phyloP scores from a whole-genome alignment of 2,888 invertebrate species.

The Uropetala carovei region DNA sequence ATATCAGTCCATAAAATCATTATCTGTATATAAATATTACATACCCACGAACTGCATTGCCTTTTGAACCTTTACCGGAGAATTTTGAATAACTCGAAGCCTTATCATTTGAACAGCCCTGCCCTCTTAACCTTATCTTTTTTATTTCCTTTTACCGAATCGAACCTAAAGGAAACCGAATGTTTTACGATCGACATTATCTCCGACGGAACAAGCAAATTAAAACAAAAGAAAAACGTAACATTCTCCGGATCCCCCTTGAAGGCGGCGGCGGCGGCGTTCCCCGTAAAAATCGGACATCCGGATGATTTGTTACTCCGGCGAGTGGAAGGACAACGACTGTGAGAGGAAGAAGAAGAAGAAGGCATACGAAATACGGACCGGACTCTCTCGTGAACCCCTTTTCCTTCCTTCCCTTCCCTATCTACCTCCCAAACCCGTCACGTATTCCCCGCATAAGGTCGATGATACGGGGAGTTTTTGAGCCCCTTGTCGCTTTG shows the following conservation, averaged over 20 bases:
- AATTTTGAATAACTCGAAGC: too few relatives aligned
- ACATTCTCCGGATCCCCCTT: not conserved
- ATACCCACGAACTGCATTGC: too few relatives aligned
- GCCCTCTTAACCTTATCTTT: not conserved
- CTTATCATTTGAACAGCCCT: not conserved
- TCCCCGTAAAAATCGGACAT: slow-evolving; percentile 1
- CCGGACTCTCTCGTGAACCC: not conserved
- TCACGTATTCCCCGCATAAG: not conserved
- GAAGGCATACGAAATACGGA: not conserved
- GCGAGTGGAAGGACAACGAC: not conserved
- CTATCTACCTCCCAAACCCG: not conserved
- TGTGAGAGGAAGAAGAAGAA: not conserved
- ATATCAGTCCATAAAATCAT: too few relatives aligned
- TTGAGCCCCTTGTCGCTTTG: not conserved
- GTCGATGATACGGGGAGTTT: slow-evolving; percentile 8
- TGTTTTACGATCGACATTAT: slow-evolving; percentile 27
- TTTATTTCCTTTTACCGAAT: slow-evolving; percentile 18
- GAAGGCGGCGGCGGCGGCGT: not conserved
- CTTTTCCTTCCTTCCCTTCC: not conserved
- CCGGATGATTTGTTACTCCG: not conserved
- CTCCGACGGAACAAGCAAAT: slow-evolving; percentile 7
- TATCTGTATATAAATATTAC: too few relatives aligned
- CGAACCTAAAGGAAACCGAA: not conserved
- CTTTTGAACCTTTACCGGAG: too few relatives aligned
- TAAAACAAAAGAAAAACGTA: not conserved